These are phyloP conservation scores for Xestia c-nigrum DNA, from an alignment of 2,888 invertebrate species.

Conservation along the genomic window DNA sequence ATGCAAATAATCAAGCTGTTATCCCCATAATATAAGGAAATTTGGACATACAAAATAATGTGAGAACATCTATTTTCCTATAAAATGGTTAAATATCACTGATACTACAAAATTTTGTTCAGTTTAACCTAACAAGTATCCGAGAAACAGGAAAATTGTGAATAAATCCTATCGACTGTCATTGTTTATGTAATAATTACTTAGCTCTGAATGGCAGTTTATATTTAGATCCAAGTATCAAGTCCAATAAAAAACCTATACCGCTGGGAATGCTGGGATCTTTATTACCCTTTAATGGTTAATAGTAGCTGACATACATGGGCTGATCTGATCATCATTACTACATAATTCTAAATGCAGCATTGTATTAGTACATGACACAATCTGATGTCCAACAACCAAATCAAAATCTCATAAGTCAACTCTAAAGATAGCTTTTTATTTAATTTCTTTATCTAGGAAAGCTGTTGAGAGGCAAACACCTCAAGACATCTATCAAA, in stretches of 20 bases:
- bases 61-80: background rate
- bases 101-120: constrained; percentile 1
- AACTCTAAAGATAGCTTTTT: constrained; percentile 14
- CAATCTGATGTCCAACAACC: background rate
- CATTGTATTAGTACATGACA: background rate
- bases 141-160: constrained; percentile 29
- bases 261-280: background rate
- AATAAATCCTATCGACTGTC: constrained; percentile 23
- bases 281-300: background rate
- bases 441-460: constrained; percentile 21
- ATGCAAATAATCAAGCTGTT: background rate
- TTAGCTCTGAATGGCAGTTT: constrained; percentile 4
- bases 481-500: constrained; percentile 42
- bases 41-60: background rate
- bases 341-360: background rate
- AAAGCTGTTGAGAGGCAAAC: constrained; percentile 21
- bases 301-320: background rate
- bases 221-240: constrained; percentile 1
- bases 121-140: background rate
- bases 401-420: background rate
- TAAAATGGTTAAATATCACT: background rate
- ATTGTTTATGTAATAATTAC: constrained; percentile 14
- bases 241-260: background rate
- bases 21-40: constrained; percentile 1
- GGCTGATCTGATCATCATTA: background rate